Evolutionary conservation across 2,113 vertebrate genomes (phyloP), one percentile per base, ranked within the genome.

Genomic region (Cyphomyrus discorhynchus): DNA sequence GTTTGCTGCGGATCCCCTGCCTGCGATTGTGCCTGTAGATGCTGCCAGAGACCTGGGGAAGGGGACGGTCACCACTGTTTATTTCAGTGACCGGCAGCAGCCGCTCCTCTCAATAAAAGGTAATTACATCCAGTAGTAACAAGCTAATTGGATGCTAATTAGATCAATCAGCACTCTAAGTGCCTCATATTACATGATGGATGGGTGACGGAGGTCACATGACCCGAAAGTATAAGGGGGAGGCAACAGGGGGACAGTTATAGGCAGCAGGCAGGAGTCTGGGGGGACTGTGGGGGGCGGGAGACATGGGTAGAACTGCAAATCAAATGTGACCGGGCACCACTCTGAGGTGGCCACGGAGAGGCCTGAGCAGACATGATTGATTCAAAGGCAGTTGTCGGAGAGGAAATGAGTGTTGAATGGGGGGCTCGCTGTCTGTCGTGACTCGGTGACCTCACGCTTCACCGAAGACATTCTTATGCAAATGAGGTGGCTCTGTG

Each of bases 121-220:
- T 97, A 96, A 97, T 98, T 97, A 97, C 96, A 96, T 96, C 94
- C 95, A 95, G 97, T 96, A 95, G 96, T 96, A 96, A 95, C 95
- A 96, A 97, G 96, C 96, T 97, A 97, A 97, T 97, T 98, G 97
- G 97, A 97, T 97, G 95, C 95, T 98, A 97, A 98, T 98, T 97
- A 96, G 96, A 97, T 97, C 96, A 97, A 97, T 97, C 96, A 97
- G 96, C 97, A 97, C 96, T 96, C 95, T 96, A 96, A 97, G 97
- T 93, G 93, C 97, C 96, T 97, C 97, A 42, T 97, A 97, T 96
- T 94, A 94, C 95, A 96, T 98, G 98, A 98, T 97, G 97, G 97
- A 99, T 98, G 97, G 97, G 96, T 92, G 93, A 94, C 90, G 89
- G 86, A 95, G 96, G 95, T 96, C 95, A 96, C 93, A 92, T 95